Base-by-base conservation (phyloP, 2,888 invertebrate species). In the Callyntrura sp. region DNA sequence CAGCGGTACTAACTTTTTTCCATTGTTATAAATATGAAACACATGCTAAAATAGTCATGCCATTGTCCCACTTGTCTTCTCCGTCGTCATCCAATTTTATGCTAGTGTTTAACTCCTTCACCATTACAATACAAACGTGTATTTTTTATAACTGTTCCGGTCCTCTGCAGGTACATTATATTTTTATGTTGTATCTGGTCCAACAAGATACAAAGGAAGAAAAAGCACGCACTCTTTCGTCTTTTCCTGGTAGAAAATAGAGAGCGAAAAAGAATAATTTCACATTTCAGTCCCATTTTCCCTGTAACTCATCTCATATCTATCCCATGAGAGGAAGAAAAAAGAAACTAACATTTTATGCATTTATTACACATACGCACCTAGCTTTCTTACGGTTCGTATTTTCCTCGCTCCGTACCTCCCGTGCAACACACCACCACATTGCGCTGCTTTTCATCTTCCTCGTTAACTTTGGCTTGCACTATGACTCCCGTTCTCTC, bases 271-370 rank as follows among this genome's bases (percentile, higher is more conserved):
- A 45, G 48, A 78, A 85, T 78, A 57, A 51, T 70, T 88, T 45
- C 82, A 20, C 82, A 82, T 82, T 82, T 81, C 17, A 68, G 51
- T 82, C 60, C 73, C 82, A 88, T 60, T 88, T 76, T 35, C 62
- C 76, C 83, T 62, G 51, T 88, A 88, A 88, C 83, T 88, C 83
- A 83, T 88, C 55, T 78, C 62, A 73, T 88, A 88, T 88, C 88
- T 78, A 76, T 83, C 88, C 88, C 83, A 25, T 35, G 83, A 83
- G 83, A 73, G 60, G 6, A 35, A n/a, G n/a, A 35, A 35, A 35
- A 35, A 35, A 35, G 35, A 73, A 43, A 55, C 60, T 76, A 55
- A 45, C 88, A 60, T 88, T 82, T 82, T 82, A 60, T 88, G 88
- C 82, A 81, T 79, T 87, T 70, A 82, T 88, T 81, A 88, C 82